phyloP scores from a whole-genome alignment of 2,797 vertebrate species.

The Acomys russatus region DNA sequence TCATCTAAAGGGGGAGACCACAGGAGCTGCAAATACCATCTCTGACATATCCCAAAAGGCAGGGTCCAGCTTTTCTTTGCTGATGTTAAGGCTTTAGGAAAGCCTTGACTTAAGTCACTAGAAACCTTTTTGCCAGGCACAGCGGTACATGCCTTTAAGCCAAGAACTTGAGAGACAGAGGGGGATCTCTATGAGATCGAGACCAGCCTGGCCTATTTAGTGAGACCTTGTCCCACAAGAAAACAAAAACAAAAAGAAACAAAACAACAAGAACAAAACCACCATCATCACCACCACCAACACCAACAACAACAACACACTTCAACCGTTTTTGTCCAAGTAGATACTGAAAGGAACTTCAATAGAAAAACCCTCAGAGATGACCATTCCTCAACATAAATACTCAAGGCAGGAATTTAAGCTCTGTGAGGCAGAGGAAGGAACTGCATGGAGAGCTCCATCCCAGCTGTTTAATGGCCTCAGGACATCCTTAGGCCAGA shows the following conservation, averaged over 20 bases:
- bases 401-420: background rate
- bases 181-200: background rate
- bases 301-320: background rate
- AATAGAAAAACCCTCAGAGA: background rate
- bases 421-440: background rate
- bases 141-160: background rate
- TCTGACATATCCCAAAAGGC: background rate
- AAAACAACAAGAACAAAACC: background rate
- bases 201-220: background rate
- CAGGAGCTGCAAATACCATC: background rate
- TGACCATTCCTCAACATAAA: background rate
- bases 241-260: background rate
- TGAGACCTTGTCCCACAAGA: background rate
- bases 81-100: background rate
- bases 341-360: background rate
- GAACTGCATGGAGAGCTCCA: no score
- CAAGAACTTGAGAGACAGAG: background rate
- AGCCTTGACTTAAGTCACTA: background rate
- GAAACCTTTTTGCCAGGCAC: background rate
- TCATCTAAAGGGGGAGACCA: background rate
- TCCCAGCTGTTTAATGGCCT: background rate
- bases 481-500: background rate
- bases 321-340: constrained; percentile 16
- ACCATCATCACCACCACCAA: background rate
- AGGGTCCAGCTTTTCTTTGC: background rate